Evolutionary conservation across 2,113 vertebrate genomes (phyloP), one percentile per base, ranked within the genome.

Genomic region (Chunga burmeisteri): DNA sequence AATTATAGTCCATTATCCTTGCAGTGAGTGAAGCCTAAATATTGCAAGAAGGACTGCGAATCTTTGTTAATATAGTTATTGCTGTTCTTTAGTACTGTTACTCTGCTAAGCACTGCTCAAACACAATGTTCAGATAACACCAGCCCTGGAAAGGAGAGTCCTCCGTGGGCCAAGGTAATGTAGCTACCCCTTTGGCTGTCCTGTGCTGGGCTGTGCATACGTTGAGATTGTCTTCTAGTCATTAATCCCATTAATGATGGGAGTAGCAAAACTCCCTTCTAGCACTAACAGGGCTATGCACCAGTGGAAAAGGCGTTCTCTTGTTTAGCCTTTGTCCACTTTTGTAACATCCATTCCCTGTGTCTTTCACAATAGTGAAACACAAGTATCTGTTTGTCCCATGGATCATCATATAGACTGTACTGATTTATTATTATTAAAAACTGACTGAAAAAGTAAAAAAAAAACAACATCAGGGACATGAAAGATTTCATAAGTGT

Each of bases 1-100:
- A 95, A 94, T 95, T 95, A 79, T 56, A 78, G 49, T 81, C 72
- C 56, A 93, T 96, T 94, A 96, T 79, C 27, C 66, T 79, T 81
- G 32, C 52, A 94, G 32, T 58, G 66, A 61, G 29, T 81, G 73
- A 89, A 81, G 49, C 53, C 70, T 87, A 61, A 30, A 59, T 6
- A 42, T 58, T 65, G 21, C 25, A 81, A 75, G 56, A 72, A 84
- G 65, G 73, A 49, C 9, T 27, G 18, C 50, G 72, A 55, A 34
- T 86, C 46, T 90, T 83, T 58, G 22, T 88, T 84, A 74, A 47
- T 93, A 13, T 9, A 32, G 16, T 74, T 86, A 63, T 36, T 74
- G 29, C n/a, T 79, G 11, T 38, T 44, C 25, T 58, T 81, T n/a
- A 66, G 30, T 74, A 16, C 10, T 73, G 27, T 53, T 88, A 46